Conservation (phyloP, 2,113 vertebrate species). For the Bungarus multicinctus region DNA sequence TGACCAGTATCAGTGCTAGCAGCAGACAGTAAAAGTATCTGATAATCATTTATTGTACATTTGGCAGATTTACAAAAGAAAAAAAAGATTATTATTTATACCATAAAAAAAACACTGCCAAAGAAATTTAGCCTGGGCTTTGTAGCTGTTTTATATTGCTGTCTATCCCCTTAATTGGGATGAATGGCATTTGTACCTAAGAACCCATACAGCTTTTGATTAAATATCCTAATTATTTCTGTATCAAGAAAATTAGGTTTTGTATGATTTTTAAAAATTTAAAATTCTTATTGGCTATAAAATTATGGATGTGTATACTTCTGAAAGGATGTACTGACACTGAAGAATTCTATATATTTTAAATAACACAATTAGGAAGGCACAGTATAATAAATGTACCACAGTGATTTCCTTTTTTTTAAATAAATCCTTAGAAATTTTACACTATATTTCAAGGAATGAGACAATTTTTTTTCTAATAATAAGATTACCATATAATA, state of each 20-base stretch:
- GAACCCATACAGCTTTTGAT: background rate
- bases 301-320: background rate
- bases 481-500: background rate
- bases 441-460: background rate
- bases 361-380: conserved; percentile 2
- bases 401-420: background rate
- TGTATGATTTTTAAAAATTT: background rate
- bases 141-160: background rate
- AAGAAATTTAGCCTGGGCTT: background rate
- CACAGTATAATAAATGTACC: background rate
- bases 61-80: background rate
- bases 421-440: rapidly evolving
- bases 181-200: background rate
- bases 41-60: background rate
- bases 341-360: background rate
- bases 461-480: rapidly evolving
- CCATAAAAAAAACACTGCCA: background rate
- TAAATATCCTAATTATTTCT: background rate
- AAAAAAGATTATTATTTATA: background rate
- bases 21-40: background rate
- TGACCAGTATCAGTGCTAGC: background rate
- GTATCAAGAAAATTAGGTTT: background rate
- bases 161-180: background rate
- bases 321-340: background rate
- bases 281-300: background rate